phyloP scores from a whole-genome alignment of 2,797 vertebrate species.

The Pterois miles region DNA sequence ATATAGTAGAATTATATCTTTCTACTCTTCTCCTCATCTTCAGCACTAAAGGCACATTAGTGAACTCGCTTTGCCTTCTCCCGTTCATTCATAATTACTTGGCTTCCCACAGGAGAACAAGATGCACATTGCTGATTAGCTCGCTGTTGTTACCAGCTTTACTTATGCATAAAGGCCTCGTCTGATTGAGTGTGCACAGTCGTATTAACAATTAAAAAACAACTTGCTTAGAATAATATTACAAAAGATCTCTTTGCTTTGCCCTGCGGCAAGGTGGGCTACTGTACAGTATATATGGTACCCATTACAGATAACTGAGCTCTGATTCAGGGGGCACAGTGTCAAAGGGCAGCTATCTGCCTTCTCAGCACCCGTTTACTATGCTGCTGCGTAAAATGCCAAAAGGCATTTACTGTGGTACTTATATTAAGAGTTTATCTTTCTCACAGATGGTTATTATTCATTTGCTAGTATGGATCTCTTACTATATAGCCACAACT shows the following conservation, averaged over 20 bases:
- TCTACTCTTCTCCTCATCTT: conserved; percentile 42
- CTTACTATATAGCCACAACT: conserved; percentile 10
- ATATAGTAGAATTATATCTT: conserved; percentile 52
- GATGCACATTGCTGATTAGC: conserved; percentile 72
- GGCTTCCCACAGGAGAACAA: conserved; percentile 69
- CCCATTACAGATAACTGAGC: conserved; percentile 17
- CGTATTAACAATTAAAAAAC: conserved; percentile 70
- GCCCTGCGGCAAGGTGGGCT: conserved; percentile 40
- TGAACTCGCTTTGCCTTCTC: conserved; percentile 51
- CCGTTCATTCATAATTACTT: conserved; percentile 79
- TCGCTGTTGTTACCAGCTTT: conserved; percentile 70
- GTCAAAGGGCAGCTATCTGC: conserved; percentile 19
- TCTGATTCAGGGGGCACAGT: not conserved
- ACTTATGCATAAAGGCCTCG: conserved; percentile 68
- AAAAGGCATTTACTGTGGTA: conserved; percentile 15
- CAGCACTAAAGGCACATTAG: conserved; percentile 75
- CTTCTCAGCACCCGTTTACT: conserved; percentile 20
- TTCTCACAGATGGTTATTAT: conserved; percentile 36
- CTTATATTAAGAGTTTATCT: conserved; percentile 16
- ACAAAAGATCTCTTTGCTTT: conserved; percentile 62
- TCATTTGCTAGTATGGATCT: conserved; percentile 2
- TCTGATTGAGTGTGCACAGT: conserved; percentile 53
- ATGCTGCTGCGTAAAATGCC: conserved; percentile 31
- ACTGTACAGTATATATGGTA: not conserved
- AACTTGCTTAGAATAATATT: conserved; percentile 66